phyloP scores from a whole-genome alignment of 1,140 invertebrate species.

The Mesaphorura yosii region DNA sequence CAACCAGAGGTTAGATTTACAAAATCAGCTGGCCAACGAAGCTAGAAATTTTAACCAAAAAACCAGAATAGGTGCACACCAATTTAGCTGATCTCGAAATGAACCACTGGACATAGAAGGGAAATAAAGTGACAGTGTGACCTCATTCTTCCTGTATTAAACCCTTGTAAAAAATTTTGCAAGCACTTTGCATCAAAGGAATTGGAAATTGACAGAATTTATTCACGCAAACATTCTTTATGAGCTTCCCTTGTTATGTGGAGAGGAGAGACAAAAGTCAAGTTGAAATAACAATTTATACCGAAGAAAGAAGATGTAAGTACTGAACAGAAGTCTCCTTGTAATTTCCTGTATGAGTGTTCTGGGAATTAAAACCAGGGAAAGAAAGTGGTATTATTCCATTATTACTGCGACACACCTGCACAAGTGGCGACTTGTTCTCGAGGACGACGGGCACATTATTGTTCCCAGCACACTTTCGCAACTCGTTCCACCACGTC shows the following conservation, averaged over 20 bases:
- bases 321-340: neutral
- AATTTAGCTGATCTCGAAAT: too few species aligned
- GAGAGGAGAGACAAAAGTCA: too few species aligned
- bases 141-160: too few species aligned
- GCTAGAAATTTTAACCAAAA: neutral
- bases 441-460: neutral
- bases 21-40: too few species aligned
- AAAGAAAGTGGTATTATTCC: constrained; percentile 2
- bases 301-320: neutral
- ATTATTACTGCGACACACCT: neutral
- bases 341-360: constrained; percentile 7
- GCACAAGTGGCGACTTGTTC: neutral
- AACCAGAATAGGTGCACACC: too few species aligned
- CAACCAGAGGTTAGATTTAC: too few species aligned
- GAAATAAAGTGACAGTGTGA: too few species aligned
- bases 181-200: neutral
- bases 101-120: too few species aligned
- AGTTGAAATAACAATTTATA: neutral
- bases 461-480: too few species aligned
- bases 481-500: too few species aligned
- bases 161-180: too few species aligned
- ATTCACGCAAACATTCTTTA: neutral
- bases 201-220: neutral
- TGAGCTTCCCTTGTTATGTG: neutral
- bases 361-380: neutral